These are phyloP conservation scores for Cyphomyrmex costatus DNA, from an alignment of 1,140 invertebrate genomes.

Conservation along the genomic window DNA sequence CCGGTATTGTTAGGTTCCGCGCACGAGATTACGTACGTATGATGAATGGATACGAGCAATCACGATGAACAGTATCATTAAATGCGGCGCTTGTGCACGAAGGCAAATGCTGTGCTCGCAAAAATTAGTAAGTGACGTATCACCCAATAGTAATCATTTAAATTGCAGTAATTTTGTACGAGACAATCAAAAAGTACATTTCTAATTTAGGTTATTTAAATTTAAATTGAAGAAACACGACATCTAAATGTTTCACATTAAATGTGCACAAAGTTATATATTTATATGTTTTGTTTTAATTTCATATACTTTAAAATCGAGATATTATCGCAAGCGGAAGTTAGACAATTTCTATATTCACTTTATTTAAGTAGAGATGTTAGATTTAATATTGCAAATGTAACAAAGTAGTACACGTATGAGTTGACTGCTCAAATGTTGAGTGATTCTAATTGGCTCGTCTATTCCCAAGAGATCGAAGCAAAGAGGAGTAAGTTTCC, in stretches of 20 bases:
- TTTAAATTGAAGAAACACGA: not conserved
- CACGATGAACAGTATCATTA: constrained; percentile 47
- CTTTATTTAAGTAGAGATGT: not conserved
- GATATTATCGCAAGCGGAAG: not conserved
- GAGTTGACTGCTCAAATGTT: constrained; percentile 12
- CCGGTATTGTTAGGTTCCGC: not conserved
- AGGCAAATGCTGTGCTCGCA: constrained; percentile 11
- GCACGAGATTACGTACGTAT: not conserved
- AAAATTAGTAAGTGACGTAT: constrained; percentile 14
- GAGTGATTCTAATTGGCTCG: constrained; percentile 48
- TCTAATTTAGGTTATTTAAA: not conserved
- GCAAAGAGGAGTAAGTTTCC: constrained; percentile 24
- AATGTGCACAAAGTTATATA: not conserved
- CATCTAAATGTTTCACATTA: not conserved
- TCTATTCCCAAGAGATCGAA: not conserved
- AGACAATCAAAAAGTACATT: not conserved
- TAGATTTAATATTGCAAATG: not conserved
- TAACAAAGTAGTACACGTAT: constrained; percentile 5
- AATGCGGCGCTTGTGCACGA: constrained; percentile 25
- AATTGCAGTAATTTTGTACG: constrained; percentile 21
- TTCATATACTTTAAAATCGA: not conserved
- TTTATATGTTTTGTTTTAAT: not conserved
- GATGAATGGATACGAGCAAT: constrained; percentile 23
- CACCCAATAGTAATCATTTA: not conserved
- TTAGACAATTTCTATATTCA: not conserved